phyloP scores from a whole-genome alignment of 2,113 vertebrate genomes.

The Odontesthes bonariensis region DNA sequence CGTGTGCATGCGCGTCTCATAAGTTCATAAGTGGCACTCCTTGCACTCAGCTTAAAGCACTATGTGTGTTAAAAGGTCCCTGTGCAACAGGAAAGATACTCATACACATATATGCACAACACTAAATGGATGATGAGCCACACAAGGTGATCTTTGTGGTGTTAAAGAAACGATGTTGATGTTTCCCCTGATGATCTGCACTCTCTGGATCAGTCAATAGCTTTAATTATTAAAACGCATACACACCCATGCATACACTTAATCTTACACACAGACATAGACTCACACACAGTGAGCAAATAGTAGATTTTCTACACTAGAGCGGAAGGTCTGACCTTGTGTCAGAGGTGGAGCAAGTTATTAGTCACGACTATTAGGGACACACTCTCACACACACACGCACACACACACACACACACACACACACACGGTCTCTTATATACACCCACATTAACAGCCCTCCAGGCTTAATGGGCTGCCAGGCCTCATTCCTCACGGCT shows the following conservation, averaged over 20 bases:
- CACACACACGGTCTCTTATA: conserved; percentile 32
- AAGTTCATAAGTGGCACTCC: conserved; percentile 45
- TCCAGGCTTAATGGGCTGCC: conserved; percentile 78
- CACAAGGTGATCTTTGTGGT: conserved; percentile 73
- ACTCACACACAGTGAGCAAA: conserved; percentile 59
- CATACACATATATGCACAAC: conserved; percentile 16
- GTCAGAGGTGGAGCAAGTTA: conserved; percentile 80
- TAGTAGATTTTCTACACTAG: conserved; percentile 58
- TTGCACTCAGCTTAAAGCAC: conserved; percentile 46
- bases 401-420: conserved; percentile 28
- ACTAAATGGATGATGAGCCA: conserved; percentile 49
- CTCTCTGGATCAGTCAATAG: conserved; percentile 64
- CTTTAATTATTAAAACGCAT: conserved; percentile 76
- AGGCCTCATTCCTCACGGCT: conserved; percentile 82
- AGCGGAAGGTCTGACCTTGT: conserved; percentile 75
- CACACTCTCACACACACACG: conserved; percentile 51
- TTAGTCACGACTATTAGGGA: conserved; percentile 81
- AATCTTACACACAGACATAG: conserved; percentile 36
- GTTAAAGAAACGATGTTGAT: conserved; percentile 70
- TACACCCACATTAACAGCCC: conserved; percentile 71
- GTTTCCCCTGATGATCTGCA: conserved; percentile 63
- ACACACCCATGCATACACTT: conserved; percentile 65
- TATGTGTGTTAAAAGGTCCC: conserved; percentile 44
- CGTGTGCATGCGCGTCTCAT: conserved; percentile 11
- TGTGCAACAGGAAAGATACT: conserved; percentile 37